Evolutionary conservation across 2,888 invertebrate species (phyloP).

Genomic region (Ditula angustiorana): DNA sequence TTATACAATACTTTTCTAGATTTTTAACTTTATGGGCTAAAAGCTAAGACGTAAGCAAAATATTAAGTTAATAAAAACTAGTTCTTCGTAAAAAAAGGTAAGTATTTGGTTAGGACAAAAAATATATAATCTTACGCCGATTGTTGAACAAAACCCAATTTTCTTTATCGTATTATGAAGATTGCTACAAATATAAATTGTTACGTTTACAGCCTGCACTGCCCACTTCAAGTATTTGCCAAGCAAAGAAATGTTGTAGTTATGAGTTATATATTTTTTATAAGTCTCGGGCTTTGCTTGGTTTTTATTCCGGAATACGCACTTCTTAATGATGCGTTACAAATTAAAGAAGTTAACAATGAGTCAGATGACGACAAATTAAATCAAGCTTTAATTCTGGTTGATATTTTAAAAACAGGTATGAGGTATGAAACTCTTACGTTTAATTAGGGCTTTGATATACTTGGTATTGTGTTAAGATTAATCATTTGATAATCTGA

Average conservation of each 20-base stretch:
- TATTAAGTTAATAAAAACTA: too few species aligned
- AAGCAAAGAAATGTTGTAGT: slow-evolving; percentile 45
- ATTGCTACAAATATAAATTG: background rate
- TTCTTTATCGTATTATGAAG: background rate
- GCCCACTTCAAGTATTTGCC: slow-evolving; percentile 19
- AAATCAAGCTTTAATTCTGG: slow-evolving; percentile 58
- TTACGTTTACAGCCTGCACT: background rate
- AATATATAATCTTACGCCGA: too few species aligned
- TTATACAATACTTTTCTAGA: background rate
- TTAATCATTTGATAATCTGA: background rate
- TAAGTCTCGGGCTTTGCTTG: slow-evolving; percentile 6
- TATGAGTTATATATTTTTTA: slow-evolving; percentile 44
- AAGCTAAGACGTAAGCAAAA: too few species aligned
- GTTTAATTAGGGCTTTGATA: too few species aligned
- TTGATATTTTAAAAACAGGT: slow-evolving; percentile 61
- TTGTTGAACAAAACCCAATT: background rate
- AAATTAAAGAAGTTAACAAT: background rate
- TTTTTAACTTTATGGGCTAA: too few species aligned
- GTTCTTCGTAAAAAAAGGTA: background rate
- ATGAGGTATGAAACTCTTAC: slow-evolving; percentile 5
- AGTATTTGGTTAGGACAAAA: background rate
- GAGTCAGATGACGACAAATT: slow-evolving; percentile 52
- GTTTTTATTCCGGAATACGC: background rate
- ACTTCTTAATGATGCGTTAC: background rate
- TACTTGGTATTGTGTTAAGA: too few species aligned